A percentile compares a stretch with the other conserved stretches of the same genome.
Evolutionary conservation across 2,113 vertebrate genomes (phyloP).

Genomic region (Sminthopsis crassicaudata): DNA sequence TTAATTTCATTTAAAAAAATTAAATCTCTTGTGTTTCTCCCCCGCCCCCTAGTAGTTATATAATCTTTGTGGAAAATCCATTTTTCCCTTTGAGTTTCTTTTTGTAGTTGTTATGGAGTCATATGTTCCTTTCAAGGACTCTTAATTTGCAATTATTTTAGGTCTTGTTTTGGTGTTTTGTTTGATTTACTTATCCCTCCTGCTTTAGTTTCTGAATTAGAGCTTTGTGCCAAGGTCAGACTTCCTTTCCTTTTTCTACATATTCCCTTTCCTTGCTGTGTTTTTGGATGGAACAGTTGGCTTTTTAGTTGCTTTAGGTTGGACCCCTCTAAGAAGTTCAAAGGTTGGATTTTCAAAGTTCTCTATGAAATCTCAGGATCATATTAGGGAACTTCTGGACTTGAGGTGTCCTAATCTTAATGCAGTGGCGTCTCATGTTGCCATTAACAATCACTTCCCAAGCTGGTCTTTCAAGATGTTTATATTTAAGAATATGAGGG

Average conservation of each 20-base stretch:
- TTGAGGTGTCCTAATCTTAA: background rate
- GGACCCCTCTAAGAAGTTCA: no score
- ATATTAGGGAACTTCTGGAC: background rate
- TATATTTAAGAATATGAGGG: background rate
- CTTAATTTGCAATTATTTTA: background rate
- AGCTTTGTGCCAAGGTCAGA: background rate
- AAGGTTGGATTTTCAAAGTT: background rate
- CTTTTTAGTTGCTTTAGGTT: background rate
- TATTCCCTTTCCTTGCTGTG: background rate
- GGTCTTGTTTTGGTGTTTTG: background rate
- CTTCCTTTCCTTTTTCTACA: background rate
- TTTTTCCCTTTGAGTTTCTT: background rate
- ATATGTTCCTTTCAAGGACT: background rate
- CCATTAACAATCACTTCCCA: background rate
- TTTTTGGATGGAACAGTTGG: background rate
- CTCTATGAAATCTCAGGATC: background rate
- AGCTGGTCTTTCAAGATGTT: background rate
- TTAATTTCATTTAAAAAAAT: background rate
- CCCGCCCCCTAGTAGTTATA: background rate
- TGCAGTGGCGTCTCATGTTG: background rate
- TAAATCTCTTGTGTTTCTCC: background rate
- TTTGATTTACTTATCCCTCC: background rate
- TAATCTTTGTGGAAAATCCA: background rate
- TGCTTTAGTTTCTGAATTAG: background rate
- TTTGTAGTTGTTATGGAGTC: background rate